Percentiles rank a stretch among this genome's conserved stretches.
Conservation (phyloP, 2,797 vertebrate genomes). For the Lepus oiostolus region DNA sequence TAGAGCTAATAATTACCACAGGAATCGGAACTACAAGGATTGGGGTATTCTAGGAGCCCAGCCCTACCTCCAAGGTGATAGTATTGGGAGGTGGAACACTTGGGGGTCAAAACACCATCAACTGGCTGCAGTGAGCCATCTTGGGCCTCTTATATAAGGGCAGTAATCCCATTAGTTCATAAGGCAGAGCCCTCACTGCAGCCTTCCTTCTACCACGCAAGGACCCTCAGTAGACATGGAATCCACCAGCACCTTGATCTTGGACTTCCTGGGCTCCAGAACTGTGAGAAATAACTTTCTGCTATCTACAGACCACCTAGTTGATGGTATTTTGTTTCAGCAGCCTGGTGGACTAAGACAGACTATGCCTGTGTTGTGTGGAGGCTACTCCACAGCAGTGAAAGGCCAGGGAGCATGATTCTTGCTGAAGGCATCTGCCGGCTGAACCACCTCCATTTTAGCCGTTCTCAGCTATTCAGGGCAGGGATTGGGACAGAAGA, state of each 20-base stretch:
- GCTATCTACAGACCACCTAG: not conserved
- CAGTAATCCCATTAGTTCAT: not conserved
- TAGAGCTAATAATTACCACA: conserved; percentile 2
- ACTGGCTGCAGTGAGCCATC: no score
- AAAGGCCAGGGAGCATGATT: not conserved
- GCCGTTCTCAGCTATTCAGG: conserved; percentile 38
- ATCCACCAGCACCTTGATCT: not conserved
- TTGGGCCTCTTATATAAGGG: no score
- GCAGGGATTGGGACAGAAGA: conserved; percentile 47
- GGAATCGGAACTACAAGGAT: conserved; percentile 1
- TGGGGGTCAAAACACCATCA: not conserved
- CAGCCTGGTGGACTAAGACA: not conserved
- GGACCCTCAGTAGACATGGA: not conserved
- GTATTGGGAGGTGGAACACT: not conserved
- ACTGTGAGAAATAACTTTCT: conserved; percentile 17
- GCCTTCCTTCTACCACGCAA: not conserved
- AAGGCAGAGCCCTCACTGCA: not conserved
- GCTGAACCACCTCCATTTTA: not conserved
- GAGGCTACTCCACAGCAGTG: not conserved
- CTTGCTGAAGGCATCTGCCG: conserved; percentile 18
- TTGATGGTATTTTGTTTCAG: conserved; percentile 11
- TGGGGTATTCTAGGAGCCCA: not conserved
- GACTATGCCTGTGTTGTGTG: not conserved
- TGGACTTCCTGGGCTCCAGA: not conserved
- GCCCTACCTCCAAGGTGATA: not conserved